Evolutionary conservation across 2,888 invertebrate species (phyloP).

Genomic region (Lypha dubia): DNA sequence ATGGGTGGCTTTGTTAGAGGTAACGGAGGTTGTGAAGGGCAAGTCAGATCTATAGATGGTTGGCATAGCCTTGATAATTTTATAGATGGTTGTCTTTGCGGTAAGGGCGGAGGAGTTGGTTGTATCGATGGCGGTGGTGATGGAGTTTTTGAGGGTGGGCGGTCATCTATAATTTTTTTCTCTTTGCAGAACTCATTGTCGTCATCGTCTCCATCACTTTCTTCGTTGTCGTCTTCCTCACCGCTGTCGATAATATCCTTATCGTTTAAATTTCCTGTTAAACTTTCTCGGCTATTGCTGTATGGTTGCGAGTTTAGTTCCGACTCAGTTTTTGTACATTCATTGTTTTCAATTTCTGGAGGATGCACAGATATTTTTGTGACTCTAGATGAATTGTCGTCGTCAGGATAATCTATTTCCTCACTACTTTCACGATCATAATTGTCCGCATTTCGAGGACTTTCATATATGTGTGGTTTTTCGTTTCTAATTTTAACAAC

Average conservation of each 20-base stretch:
- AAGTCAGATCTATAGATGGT: conserved; percentile 71
- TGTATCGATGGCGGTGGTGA: conserved; percentile 75
- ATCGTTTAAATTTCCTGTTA: conserved; percentile 54
- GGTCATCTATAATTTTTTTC: conserved; percentile 74
- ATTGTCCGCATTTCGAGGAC: conserved; percentile 55
- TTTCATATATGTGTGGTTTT: not conserved
- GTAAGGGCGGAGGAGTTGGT: conserved; percentile 79
- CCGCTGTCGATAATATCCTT: conserved; percentile 32
- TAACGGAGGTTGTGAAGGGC: conserved; percentile 74
- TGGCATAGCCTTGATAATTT: conserved; percentile 49
- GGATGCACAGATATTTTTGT: conserved; percentile 73
- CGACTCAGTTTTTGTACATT: not conserved
- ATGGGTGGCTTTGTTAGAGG: conserved; percentile 57
- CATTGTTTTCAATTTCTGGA: conserved; percentile 21
- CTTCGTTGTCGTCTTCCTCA: conserved; percentile 67
- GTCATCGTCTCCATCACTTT: conserved; percentile 42
- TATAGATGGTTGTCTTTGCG: conserved; percentile 74
- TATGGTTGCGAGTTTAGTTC: conserved; percentile 71
- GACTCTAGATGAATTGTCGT: conserved; percentile 75
- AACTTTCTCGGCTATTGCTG: conserved; percentile 78
- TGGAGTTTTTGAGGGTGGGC: conserved; percentile 76
- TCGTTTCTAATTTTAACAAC: conserved; percentile 76
- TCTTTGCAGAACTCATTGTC: conserved; percentile 58
- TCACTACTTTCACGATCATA: conserved; percentile 74
- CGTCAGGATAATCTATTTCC: conserved; percentile 75